Evolutionary conservation across 2,888 invertebrate genomes (phyloP).

Genomic region (Congeria kusceri): DNA sequence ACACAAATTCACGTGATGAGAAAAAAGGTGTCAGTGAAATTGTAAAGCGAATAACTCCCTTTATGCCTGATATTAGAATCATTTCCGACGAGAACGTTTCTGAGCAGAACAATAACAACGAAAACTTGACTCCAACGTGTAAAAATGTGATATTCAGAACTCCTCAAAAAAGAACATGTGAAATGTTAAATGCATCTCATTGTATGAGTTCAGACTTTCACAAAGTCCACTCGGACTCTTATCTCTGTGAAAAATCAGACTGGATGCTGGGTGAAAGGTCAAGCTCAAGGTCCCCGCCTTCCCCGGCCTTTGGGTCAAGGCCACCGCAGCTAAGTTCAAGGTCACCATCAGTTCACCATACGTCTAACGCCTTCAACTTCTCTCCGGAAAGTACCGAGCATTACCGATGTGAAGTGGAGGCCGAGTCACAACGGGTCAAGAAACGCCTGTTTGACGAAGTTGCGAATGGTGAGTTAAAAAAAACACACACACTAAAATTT

Average conservation of each 20-base stretch:
- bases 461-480: conserved; percentile 21
- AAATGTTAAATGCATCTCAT: conserved; percentile 24
- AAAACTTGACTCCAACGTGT: not conserved
- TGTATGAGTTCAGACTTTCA: conserved; percentile 20
- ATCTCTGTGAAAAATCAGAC: conserved; percentile 66
- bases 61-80: conserved; percentile 49
- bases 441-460: conserved; percentile 52
- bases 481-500: no score
- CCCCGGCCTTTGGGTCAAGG: conserved; percentile 44
- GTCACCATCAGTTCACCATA: conserved; percentile 40
- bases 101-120: not conserved
- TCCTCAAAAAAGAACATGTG: conserved; percentile 39
- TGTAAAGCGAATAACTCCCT: conserved; percentile 38
- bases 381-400: conserved; percentile 56
- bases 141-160: conserved; percentile 39
- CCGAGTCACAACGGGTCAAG: conserved; percentile 45
- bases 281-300: conserved; percentile 68
- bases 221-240: conserved; percentile 24
- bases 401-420: conserved; percentile 41
- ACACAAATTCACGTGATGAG: not conserved
- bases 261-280: conserved; percentile 70
- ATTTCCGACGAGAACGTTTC: conserved; percentile 27
- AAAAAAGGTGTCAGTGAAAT: conserved; percentile 29
- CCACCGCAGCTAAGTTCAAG: conserved; percentile 31
- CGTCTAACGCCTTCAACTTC: conserved; percentile 47